phyloP scores from a whole-genome alignment of 2,797 vertebrate species.

The Anolis apletophallus region DNA sequence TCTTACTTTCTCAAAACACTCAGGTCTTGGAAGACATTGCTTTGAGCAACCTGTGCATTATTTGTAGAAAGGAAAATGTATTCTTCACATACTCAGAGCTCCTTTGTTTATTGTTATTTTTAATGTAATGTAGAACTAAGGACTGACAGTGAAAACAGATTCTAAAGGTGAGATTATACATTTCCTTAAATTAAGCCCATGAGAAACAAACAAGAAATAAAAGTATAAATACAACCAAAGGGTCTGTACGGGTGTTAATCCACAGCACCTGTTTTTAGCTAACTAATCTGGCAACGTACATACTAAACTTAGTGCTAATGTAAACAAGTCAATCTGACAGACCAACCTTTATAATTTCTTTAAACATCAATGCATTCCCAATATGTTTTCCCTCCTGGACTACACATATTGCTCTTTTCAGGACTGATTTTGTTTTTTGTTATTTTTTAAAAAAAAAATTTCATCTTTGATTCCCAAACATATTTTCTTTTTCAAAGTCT shows the following conservation, averaged over 20 bases:
- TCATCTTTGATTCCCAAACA: not conserved
- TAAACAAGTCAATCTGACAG: not conserved
- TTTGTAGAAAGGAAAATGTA: not conserved
- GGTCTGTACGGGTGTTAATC: not conserved
- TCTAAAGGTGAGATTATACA: not conserved
- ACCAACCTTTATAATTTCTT: not conserved
- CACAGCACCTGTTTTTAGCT: not conserved
- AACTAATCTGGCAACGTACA: not conserved
- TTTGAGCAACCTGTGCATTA: not conserved
- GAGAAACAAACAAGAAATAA: not conserved
- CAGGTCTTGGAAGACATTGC: not conserved
- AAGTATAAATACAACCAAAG: not conserved
- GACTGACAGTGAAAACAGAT: not conserved
- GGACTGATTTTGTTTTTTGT: conserved; percentile 19
- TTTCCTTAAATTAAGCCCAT: not conserved
- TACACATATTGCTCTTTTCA: not conserved
- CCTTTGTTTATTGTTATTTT: not conserved
- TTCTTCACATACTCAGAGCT: not conserved
- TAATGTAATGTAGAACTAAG: not conserved
- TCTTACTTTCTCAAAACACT: not conserved
- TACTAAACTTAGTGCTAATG: not conserved
- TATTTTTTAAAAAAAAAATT: too few relatives aligned
- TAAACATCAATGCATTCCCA: conserved; percentile 4
- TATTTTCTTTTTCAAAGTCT: conserved; percentile 47
- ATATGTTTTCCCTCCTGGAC: not conserved